These are phyloP conservation scores for Aplysina aerophoba DNA, from an alignment of 37 sponge, comb jelly and placozoan genomes.

Conservation along the genomic window DNA sequence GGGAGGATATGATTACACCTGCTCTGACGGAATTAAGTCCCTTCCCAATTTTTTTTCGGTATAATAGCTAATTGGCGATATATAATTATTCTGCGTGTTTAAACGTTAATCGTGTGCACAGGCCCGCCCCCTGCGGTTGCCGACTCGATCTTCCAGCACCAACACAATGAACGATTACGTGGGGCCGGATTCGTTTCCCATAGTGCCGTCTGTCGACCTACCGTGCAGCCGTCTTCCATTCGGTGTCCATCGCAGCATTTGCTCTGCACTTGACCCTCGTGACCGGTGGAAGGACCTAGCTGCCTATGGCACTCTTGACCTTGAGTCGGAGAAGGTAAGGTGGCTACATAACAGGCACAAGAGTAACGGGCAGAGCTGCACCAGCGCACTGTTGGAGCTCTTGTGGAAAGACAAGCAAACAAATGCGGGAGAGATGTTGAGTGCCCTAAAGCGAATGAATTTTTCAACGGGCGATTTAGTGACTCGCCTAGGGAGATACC, in stretches of 20 bases:
- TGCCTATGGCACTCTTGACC: neutral
- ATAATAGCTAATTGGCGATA: too few species aligned
- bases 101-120: too few species aligned
- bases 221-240: constrained; percentile 23
- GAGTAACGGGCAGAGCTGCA: neutral
- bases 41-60: too few species aligned
- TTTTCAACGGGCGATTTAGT: too few species aligned
- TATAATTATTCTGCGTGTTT: too few species aligned
- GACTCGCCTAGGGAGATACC: neutral
- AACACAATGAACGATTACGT: too few species aligned
- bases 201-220: neutral
- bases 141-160: too few species aligned
- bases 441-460: neutral
- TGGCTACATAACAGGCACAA: neutral
- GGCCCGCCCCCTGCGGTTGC: too few species aligned
- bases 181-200: too few species aligned
- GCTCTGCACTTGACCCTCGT: neutral
- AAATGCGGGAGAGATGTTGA: neutral
- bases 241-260: neutral
- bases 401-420: neutral
- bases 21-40: too few species aligned
- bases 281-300: neutral
- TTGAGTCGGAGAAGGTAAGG: neutral
- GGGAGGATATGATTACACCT: too few species aligned
- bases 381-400: neutral